Evolutionary conservation across 2,888 invertebrate species (phyloP).

Genomic region (Lumbricus terrestris): DNA sequence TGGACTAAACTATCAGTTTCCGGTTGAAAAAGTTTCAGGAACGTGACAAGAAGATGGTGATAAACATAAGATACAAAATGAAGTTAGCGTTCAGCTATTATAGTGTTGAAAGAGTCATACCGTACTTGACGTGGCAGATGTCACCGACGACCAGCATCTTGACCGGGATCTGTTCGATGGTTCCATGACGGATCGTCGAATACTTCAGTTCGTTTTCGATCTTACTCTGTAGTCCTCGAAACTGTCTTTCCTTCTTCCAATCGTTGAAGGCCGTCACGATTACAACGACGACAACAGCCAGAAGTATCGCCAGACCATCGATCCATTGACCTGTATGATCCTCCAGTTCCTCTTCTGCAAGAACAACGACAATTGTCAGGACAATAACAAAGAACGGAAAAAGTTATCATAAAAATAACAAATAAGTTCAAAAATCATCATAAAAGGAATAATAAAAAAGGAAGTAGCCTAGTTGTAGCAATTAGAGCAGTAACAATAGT

Average conservation of each 20-base stretch:
- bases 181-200: conserved; percentile 12
- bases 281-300: neutral
- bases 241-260: conserved; percentile 12
- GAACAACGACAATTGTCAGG: neutral
- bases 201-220: conserved; percentile 21
- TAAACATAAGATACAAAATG: too few relatives aligned
- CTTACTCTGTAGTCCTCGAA: conserved; percentile 5
- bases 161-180: conserved; percentile 11
- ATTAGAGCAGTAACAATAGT: too few relatives aligned
- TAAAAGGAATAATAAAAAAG: too few relatives aligned
- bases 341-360: neutral
- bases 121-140: conserved; percentile 30
- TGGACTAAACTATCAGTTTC: too few relatives aligned
- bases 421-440: too few relatives aligned
- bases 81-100: too few relatives aligned
- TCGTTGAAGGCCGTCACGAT: neutral
- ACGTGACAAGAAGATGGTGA: too few relatives aligned
- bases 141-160: conserved; percentile 27
- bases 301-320: neutral
- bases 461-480: too few relatives aligned
- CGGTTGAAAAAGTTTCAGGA: too few relatives aligned
- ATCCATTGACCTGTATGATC: neutral
- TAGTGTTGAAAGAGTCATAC: too few relatives aligned
- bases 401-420: neutral
- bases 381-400: neutral